Conservation (phyloP, 2,113 vertebrate species). For the Nematolebias whitei region DNA sequence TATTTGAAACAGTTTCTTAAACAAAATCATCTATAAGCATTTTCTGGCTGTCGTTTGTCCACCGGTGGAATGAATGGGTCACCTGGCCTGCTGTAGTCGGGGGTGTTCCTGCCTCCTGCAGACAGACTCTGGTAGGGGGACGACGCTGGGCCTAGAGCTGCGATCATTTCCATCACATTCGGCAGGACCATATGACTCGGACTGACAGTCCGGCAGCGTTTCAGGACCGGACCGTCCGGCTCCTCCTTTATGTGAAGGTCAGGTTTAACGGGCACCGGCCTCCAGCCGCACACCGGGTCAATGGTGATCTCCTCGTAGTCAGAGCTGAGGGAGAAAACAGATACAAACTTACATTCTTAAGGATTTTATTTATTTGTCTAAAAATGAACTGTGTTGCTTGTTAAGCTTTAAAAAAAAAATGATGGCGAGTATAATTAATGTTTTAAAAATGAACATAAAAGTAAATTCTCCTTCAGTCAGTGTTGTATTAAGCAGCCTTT, state of each 20-base stretch:
- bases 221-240: slow-evolving; percentile 87
- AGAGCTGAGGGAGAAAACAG: slow-evolving; percentile 72
- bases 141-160: slow-evolving; percentile 86
- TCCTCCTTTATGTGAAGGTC: slow-evolving; percentile 94
- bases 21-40: no score
- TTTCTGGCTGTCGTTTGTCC: neutral
- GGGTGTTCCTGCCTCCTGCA: slow-evolving; percentile 68
- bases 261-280: slow-evolving; percentile 91
- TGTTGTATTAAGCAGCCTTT: no score
- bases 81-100: slow-evolving; percentile 84
- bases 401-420: no score
- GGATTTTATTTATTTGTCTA: neutral
- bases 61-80: neutral
- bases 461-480: no score
- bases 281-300: slow-evolving; percentile 94
- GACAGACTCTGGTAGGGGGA: slow-evolving; percentile 81
- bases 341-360: neutral
- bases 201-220: slow-evolving; percentile 93
- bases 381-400: no score
- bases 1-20: no score
- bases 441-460: no score
- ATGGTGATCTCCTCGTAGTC: slow-evolving; percentile 98
- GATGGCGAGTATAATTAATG: no score
- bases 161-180: slow-evolving; percentile 97
- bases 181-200: slow-evolving; percentile 94